Base-by-base conservation (phyloP, 2,888 invertebrate genomes). In the Hartigia nigra region DNA sequence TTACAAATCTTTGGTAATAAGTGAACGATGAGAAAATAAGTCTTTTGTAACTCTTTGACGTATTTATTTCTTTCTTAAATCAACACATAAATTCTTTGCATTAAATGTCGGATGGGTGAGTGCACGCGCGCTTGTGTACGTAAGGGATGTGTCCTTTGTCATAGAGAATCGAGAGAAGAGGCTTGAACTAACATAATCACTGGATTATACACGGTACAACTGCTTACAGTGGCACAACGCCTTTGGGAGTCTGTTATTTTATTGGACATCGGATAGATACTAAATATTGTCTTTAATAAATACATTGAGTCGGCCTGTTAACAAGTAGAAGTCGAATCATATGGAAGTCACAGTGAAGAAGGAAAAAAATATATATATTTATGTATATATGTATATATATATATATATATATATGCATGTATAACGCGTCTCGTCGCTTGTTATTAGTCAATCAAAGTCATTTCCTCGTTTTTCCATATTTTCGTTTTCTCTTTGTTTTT, bases 31-130 rank as follows among this genome's bases (percentile, higher is more conserved):
- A 55, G 4, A 39, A 55, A 23, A 23, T 55, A 55, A 55, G 39
- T 55, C 39, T 55, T 55, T 23, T 55, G 23, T 55, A 55, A 72
- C 72, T 72, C 72, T 72, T 72, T 31, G 32, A 72, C 72, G 72
- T 72, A 72, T 72, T 72, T 72, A 72, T 72, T 72, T 72, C 39
- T 55, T 72, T 72, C 31, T 72, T 72, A 72, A 72, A 72, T 72
- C 72, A 72, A 72, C 72, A 72, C 72, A 72, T 72, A 72, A 72
- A 72, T 72, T 72, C 72, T 72, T 72, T 72, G 72, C 72, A 72
- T 14, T 72, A 72, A 31, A 72, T 72, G 72, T 32, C 31, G 72
- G 72, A 72, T 72, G 32, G 72, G 32, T 31, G 72, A 72, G 72
- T 32, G 72, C 31, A 55, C 39, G 39, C 39, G 23, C 39, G 39